These are phyloP conservation scores for Ceuthmochares aereus DNA, from an alignment of 2,113 vertebrate species.

Conservation along the genomic window DNA sequence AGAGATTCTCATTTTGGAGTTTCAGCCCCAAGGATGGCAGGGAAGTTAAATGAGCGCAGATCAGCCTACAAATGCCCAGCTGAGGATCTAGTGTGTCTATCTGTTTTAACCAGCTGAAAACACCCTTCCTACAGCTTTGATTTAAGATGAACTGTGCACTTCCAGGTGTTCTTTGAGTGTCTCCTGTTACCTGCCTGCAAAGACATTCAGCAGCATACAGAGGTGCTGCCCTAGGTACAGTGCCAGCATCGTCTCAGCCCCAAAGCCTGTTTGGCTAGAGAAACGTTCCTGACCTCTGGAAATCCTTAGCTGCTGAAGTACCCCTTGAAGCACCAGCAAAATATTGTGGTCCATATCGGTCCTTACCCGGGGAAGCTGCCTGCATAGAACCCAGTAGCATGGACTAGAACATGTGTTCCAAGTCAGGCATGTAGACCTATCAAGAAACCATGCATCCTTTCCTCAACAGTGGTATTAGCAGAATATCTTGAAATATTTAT, in stretches of 20 bases:
- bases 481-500: neutral
- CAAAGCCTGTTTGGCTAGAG: neutral
- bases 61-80: neutral
- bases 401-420: neutral
- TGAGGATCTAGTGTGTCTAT: neutral
- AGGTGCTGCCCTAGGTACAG: accelerated
- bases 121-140: neutral
- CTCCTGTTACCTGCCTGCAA: neutral
- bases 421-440: neutral
- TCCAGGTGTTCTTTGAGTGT: neutral
- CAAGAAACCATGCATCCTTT: neutral
- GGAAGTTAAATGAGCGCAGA: neutral
- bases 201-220: neutral
- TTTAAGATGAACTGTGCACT: neutral
- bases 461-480: neutral
- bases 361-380: neutral
- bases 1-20: neutral
- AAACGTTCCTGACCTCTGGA: neutral
- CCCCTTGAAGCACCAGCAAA: neutral
- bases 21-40: neutral
- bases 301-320: neutral
- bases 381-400: neutral
- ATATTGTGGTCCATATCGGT: neutral
- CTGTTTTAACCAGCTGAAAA: neutral
- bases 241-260: accelerated